These are phyloP conservation scores for Canis aureus DNA, from an alignment of 2,113 vertebrate species.

Conservation along the genomic window DNA sequence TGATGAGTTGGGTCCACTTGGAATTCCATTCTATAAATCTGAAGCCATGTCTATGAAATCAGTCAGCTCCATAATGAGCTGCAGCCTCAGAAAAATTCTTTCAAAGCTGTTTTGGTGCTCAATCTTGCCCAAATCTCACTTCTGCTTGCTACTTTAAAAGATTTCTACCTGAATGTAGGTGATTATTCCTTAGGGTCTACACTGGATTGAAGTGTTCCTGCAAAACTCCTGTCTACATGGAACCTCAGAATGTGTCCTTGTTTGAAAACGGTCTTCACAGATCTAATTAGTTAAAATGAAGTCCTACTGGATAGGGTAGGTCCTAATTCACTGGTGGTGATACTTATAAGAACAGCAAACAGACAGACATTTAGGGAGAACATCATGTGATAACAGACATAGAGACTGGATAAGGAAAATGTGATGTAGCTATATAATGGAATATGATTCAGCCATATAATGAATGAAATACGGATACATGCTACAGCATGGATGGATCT, in stretches of 20 bases:
- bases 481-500: background rate
- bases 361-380: background rate
- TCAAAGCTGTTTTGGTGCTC: background rate
- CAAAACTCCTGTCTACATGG: background rate
- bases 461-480: background rate
- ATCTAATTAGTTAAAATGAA: background rate
- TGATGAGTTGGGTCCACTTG: background rate
- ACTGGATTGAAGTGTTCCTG: background rate
- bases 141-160: conserved; percentile 26
- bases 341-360: background rate
- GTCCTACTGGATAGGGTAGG: background rate
- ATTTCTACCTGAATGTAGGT: conserved; percentile 19
- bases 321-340: background rate
- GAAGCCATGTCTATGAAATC: background rate
- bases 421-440: background rate
- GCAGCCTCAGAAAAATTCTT: conserved; percentile 1
- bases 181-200: background rate
- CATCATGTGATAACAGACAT: background rate
- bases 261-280: background rate
- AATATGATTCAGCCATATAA: background rate
- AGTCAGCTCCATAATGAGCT: background rate
- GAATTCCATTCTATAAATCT: background rate
- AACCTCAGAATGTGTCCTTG: conserved; percentile 7
- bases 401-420: background rate
- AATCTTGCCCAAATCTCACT: conserved; percentile 42